Conservation (phyloP, 2,888 invertebrate genomes). For the Chrysina gloriosa region DNA sequence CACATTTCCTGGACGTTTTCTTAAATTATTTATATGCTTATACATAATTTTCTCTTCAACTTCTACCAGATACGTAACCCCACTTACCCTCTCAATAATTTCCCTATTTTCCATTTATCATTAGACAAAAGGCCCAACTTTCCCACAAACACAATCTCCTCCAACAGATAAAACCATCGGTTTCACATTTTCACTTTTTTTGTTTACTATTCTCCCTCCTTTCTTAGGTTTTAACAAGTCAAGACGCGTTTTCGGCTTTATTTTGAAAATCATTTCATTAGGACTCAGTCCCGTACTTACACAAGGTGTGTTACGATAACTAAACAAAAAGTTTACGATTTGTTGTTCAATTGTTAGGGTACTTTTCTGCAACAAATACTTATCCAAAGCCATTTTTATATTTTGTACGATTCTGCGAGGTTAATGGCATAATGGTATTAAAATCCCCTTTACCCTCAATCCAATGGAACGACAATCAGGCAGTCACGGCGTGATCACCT, state of each 20-base stretch:
- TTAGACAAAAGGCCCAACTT: neutral
- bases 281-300: neutral
- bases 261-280: neutral
- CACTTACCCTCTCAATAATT: neutral
- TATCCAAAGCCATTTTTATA: neutral
- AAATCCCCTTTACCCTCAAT: too few species aligned
- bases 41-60: neutral
- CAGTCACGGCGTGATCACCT: too few species aligned
- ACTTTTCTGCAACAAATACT: neutral
- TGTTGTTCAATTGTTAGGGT: neutral
- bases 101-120: neutral
- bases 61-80: neutral
- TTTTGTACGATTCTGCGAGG: neutral
- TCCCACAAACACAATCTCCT: neutral
- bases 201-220: neutral
- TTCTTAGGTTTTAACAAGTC: neutral
- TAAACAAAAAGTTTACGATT: neutral
- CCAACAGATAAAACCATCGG: neutral
- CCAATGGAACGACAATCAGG: too few species aligned
- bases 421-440: neutral
- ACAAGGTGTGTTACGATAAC: neutral
- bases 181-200: neutral
- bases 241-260: neutral
- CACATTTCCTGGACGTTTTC: too few species aligned
- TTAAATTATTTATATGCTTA: neutral